These are phyloP conservation scores for Steatocranus sp. DNA, from an alignment of 2,797 vertebrate genomes.

Conservation along the genomic window DNA sequence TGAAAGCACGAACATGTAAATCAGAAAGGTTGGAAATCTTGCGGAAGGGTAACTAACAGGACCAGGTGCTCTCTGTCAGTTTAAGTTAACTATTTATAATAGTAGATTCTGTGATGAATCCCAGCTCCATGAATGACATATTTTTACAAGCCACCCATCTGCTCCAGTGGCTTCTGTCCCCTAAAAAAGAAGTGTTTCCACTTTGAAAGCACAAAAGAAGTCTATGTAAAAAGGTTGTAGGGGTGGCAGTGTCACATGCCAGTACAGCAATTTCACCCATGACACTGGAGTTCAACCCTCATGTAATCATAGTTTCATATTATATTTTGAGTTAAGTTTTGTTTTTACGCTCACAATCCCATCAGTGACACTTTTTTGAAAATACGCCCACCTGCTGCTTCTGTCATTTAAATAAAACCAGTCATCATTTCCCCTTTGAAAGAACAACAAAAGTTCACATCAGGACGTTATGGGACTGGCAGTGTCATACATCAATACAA, in stretches of 20 bases:
- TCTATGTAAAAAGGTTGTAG: neutral
- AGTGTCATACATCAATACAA: neutral
- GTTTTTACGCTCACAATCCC: neutral
- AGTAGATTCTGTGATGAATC: neutral
- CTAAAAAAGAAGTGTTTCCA: neutral
- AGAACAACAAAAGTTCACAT: neutral
- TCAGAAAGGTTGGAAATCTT: neutral
- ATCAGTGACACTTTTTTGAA: neutral
- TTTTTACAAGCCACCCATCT: neutral
- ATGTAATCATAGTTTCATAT: neutral
- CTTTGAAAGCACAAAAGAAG: neutral
- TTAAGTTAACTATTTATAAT: neutral
- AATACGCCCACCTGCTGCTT: neutral
- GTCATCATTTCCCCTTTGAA: neutral
- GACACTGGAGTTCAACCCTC: neutral
- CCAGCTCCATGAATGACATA: neutral
- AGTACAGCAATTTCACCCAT: neutral
- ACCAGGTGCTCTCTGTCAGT: slow-evolving; percentile 4
- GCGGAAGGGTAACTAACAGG: neutral
- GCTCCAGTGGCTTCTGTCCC: neutral
- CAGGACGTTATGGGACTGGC: neutral
- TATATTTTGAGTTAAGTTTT: neutral
- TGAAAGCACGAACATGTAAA: neutral
- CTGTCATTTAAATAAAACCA: neutral
- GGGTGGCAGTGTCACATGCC: neutral